A percentile compares a stretch with the other conserved stretches of the same genome.
phyloP scores from a whole-genome alignment of 2,113 vertebrate species.

The Benitochromis conjunctus region DNA sequence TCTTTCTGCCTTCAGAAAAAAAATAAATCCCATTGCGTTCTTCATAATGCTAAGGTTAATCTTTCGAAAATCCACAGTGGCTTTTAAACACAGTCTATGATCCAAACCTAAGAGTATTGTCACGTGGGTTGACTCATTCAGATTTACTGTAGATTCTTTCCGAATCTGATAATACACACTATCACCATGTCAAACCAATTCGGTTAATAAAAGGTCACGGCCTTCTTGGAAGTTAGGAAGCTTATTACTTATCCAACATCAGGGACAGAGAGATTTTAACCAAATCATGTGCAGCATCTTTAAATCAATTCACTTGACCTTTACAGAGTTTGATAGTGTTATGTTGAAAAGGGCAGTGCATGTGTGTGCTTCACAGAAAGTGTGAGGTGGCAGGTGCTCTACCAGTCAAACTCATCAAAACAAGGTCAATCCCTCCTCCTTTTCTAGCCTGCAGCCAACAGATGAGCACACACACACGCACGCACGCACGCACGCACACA shows the following conservation, averaged over 20 bases:
- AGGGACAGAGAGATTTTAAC: neutral
- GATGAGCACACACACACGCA: conserved; percentile 1
- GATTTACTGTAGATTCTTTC: neutral
- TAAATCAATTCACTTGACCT: neutral
- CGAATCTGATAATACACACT: neutral
- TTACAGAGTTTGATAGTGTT: neutral
- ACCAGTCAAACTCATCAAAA: conserved; percentile 50
- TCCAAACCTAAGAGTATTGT: neutral
- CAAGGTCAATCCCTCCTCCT: conserved; percentile 47
- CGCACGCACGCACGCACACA: neutral
- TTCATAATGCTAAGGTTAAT: neutral
- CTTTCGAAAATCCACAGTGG: neutral
- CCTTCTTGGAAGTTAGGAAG: neutral
- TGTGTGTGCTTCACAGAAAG: neutral
- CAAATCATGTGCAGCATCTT: neutral
- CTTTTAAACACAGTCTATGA: neutral
- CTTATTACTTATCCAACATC: neutral
- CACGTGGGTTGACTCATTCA: neutral
- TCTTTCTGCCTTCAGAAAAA: neutral
- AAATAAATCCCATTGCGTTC: neutral
- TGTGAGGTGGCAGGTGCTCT: conserved; percentile 43
- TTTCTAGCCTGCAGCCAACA: conserved; percentile 19
- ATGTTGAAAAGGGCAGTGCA: neutral
- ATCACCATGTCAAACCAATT: neutral
- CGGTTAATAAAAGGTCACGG: neutral